Conservation (phyloP, 2,113 vertebrate species). For the Camarhynchus parvulus region DNA sequence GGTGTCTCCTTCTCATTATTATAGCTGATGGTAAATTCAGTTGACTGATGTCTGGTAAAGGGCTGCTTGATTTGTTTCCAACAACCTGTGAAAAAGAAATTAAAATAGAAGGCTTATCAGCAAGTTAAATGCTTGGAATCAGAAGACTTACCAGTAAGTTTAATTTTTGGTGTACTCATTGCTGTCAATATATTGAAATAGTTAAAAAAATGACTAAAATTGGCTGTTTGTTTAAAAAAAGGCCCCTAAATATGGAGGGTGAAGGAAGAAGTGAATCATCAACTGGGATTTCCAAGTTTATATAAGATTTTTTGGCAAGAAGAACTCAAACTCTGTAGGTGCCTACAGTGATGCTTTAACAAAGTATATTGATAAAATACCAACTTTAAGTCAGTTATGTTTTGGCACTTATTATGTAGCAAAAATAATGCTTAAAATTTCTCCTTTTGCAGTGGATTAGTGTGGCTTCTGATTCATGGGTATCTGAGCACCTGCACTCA, state of each 20-base stretch:
- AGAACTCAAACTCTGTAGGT: not conserved
- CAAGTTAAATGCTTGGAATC: not conserved
- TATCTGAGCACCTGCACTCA: not conserved
- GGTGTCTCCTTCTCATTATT: slow-evolving; percentile 82
- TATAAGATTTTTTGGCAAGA: slow-evolving; percentile 5
- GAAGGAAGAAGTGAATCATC: slow-evolving; percentile 19
- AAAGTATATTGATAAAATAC: not conserved
- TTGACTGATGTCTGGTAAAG: slow-evolving; percentile 82
- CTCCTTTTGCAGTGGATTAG: not conserved
- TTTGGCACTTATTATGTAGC: not conserved
- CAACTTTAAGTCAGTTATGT: not conserved
- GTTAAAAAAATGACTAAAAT: not conserved
- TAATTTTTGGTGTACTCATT: not conserved
- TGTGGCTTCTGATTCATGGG: not conserved
- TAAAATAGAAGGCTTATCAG: not conserved
- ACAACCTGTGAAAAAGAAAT: slow-evolving; percentile 75
- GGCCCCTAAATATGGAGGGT: not conserved
- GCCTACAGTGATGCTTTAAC: not conserved
- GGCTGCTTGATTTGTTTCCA: slow-evolving; percentile 88
- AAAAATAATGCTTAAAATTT: not conserved
- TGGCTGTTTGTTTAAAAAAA: not conserved
- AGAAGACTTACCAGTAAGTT: not conserved
- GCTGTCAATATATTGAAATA: not conserved
- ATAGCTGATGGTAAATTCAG: slow-evolving; percentile 89
- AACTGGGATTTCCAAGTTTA: slow-evolving; percentile 3